A percentile compares a stretch with the other conserved stretches of the same genome.
Evolutionary conservation across 2,113 vertebrate species (phyloP).

Genomic region (Mormoops blainvillei): DNA sequence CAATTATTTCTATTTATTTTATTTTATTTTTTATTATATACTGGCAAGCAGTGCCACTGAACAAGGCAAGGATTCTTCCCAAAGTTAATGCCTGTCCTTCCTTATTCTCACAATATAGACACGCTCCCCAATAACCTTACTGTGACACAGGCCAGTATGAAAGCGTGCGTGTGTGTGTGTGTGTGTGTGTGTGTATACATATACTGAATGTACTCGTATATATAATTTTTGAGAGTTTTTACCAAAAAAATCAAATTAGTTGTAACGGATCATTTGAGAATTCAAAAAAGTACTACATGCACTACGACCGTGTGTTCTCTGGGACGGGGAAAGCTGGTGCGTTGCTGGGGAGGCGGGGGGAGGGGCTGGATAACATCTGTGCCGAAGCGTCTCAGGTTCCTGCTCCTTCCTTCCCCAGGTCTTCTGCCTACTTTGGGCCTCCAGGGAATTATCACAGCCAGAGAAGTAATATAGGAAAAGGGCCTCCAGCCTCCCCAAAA

Average conservation of each 20-base stretch:
- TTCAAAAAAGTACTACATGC: neutral
- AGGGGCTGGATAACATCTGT: neutral
- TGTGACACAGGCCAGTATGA: neutral
- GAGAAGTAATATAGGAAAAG: neutral
- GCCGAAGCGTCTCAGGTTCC: slow-evolving; percentile 27
- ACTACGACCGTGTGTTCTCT: neutral
- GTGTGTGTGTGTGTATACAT: rapidly evolving
- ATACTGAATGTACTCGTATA: neutral
- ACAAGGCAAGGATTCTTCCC: neutral
- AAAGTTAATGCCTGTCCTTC: neutral
- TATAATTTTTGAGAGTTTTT: neutral
- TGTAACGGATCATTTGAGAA: neutral
- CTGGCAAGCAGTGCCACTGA: neutral
- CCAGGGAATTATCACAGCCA: neutral
- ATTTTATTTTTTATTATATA: neutral
- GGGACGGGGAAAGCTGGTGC: neutral
- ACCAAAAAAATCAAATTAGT: neutral
- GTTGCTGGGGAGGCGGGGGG: neutral
- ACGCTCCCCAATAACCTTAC: neutral
- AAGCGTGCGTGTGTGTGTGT: neutral
- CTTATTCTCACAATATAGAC: neutral
- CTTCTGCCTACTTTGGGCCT: neutral
- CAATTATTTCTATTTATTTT: neutral
- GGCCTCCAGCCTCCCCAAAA: neutral
- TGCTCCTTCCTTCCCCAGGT: slow-evolving; percentile 8